These are phyloP conservation scores for Paedocypris sp. DNA, from an alignment of 2,113 vertebrate species.

Conservation along the genomic window DNA sequence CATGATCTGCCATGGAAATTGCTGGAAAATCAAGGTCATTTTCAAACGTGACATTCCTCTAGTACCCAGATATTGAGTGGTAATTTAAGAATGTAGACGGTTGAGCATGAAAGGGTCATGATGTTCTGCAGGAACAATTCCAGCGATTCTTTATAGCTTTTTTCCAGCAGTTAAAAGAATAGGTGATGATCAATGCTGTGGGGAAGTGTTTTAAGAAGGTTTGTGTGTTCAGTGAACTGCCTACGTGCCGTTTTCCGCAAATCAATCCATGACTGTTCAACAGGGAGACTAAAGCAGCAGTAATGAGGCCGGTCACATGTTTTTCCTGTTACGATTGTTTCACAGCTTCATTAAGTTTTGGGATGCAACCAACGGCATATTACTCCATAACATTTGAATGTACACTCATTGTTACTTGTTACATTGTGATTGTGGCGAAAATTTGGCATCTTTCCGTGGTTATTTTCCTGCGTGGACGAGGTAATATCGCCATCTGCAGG, in stretches of 20 bases:
- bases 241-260: neutral
- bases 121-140: neutral
- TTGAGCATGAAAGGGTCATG: neutral
- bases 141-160: too few relatives aligned
- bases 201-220: too few relatives aligned
- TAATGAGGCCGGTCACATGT: neutral
- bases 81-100: constrained; percentile 7
- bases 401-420: too few relatives aligned
- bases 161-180: too few relatives aligned
- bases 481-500: too few relatives aligned
- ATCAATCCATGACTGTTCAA: neutral
- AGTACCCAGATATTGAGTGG: neutral
- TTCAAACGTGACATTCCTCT: neutral
- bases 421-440: too few relatives aligned
- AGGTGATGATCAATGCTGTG: too few relatives aligned
- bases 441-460: too few relatives aligned
- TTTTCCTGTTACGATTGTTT: neutral
- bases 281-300: neutral
- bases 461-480: too few relatives aligned
- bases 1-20: neutral
- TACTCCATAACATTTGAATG: too few relatives aligned
- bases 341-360: constrained; percentile 16
- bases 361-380: constrained; percentile 15
- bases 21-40: constrained; percentile 3
- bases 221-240: neutral